Evolutionary conservation across 1,140 invertebrate species (phyloP), one percentile per base, ranked within the genome.

Genomic region (Thaumetopoea pityocampa): DNA sequence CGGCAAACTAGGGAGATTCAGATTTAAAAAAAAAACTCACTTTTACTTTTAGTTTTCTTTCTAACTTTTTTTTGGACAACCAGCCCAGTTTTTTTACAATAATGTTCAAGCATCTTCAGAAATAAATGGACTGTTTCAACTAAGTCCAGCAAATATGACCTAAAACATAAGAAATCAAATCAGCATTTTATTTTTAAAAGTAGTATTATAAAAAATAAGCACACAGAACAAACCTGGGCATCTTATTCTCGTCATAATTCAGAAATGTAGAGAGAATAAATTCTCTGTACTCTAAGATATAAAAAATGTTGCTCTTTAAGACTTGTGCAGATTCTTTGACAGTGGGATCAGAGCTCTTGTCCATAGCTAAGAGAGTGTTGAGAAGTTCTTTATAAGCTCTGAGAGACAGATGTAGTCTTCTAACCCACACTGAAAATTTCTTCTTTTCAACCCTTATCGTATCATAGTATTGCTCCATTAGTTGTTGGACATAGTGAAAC

Each of bases 231-330:
- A 76, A 94, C 93, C 89, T 92, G 30, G 96, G 94, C 89, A 97
- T 94, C 85, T 94, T 95, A 34, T 89, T 83, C 67, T 95, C 92
- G 76, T 98, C 92, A 85, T 92, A 98, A 51, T 90, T 91, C 17
- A 93, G 85, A 48, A 98, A 80, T 34, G 95, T 89, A 22, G 88
- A 88, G 15, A 97, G 78, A 64, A 97, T 90, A 55, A 97, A 91
- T 79, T 98, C 97, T 47, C 97, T 88, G 85, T 98, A 98, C 80
- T 99, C 97, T 42, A 94, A 86, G 5, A 97, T 92, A 79, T 98
- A 98, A 82, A 98, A 98, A 49, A 98, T 90, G 84, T 96, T 94
- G 70, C 92, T 93, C 82, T 97, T 95, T 49, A 98, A 92, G 38
- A 96, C 92, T 85, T 91, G 92, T 27, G 93, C 89, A 0, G 93